phyloP scores from a whole-genome alignment of 2,113 vertebrate genomes.

The Podarcis muralis region DNA sequence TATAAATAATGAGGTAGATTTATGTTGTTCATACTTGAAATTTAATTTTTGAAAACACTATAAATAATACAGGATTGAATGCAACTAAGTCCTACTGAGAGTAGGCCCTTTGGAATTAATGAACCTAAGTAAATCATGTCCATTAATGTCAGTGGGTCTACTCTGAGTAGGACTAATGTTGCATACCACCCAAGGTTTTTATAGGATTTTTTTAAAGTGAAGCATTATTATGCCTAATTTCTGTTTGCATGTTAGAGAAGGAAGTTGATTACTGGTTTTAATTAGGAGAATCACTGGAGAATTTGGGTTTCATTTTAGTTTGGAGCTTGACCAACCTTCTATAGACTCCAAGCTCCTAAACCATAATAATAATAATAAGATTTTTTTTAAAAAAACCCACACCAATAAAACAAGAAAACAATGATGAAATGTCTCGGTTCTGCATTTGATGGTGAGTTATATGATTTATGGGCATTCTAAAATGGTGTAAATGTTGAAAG shows the following conservation, averaged over 20 bases:
- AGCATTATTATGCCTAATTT: constrained; percentile 63
- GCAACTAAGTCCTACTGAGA: too few relatives aligned
- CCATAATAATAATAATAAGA: constrained; percentile 15
- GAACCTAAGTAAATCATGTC: too few relatives aligned
- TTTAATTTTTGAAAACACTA: too few relatives aligned
- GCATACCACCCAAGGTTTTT: too few relatives aligned
- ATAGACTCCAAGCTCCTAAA: constrained; percentile 53
- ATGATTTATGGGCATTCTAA: constrained; percentile 50
- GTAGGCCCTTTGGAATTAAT: too few relatives aligned
- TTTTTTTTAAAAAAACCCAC: neutral
- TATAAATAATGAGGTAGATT: constrained; percentile 58
- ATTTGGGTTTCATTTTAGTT: constrained; percentile 62
- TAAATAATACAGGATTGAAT: too few relatives aligned
- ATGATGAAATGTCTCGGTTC: constrained; percentile 60
- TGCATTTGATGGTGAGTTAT: constrained; percentile 28
- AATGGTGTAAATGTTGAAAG: constrained; percentile 46
- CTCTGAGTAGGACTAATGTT: too few relatives aligned
- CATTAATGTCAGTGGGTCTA: too few relatives aligned
- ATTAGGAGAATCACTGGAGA: constrained; percentile 64
- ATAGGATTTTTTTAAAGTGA: constrained; percentile 13
- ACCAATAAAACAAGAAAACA: constrained; percentile 50
- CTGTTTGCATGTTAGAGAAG: constrained; percentile 28
- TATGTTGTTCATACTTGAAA: too few relatives aligned
- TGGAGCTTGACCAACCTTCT: constrained; percentile 56
- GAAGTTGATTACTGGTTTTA: constrained; percentile 51